Evolutionary conservation across 2,797 vertebrate species (phyloP), one percentile per base, ranked within the genome.

Genomic region (Semaprochilodus insignis): DNA sequence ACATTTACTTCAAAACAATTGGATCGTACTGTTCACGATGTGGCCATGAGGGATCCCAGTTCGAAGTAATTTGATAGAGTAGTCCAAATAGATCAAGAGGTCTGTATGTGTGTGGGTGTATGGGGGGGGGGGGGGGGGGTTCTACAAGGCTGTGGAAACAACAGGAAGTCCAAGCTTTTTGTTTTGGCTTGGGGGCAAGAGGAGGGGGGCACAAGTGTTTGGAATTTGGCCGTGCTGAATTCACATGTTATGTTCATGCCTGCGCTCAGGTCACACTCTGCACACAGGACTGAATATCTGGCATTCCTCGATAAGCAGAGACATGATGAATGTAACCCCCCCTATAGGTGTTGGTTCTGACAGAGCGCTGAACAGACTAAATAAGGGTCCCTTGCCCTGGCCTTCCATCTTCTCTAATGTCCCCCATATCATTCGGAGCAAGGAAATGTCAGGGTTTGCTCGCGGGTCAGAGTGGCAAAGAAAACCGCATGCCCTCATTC

Each of bases 121-220:
- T 16, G 59, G 19, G 17, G 10, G 25, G 15, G 21, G 1, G 17
- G 7, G 19, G 16, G n/a, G 0, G 34, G 52, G n/a, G 16, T 54
- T 21, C 23, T 72, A 21, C 44, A 81, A 2, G n/a, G 14, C 70
- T 66, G 51, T 40, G 31, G 60, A 65, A 72, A 93, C 91, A 93
- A 93, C 91, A 93, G 92, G 93, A 94, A 93, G 87, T 74, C 83
- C 80, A 80, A 90, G 90, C 84, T 77, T 84, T 81, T 89, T 91
- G 90, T 93, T 94, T 92, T 93, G 91, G 88, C 88, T 91, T 78
- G 34, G 81, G 80, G 86, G 84, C 40, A 44, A 44, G 40, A 81
- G 15, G 74, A 86, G 85, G 84, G 44, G 82, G 34, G 21, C 87
- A 91, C 90, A 92, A 92, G 91, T 90, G 90, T 94, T 92, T 90